Percentiles rank a stretch among this genome's conserved stretches.
Evolutionary conservation across 2,113 vertebrate genomes (phyloP).

Genomic region (Atherinomorus stipes): DNA sequence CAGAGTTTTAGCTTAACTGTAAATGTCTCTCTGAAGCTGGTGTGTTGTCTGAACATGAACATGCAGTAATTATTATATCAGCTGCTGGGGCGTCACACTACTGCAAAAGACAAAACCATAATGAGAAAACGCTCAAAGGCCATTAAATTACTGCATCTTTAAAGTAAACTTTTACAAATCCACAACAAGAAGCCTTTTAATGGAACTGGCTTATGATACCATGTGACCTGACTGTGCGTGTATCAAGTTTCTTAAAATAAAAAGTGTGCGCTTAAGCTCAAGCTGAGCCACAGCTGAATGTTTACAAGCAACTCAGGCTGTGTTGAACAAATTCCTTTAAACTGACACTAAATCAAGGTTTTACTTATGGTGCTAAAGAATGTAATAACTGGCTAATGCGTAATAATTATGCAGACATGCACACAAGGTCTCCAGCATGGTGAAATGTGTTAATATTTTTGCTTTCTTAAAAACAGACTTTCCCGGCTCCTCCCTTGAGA

Average conservation of each 20-base stretch:
- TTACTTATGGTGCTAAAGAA: not conserved
- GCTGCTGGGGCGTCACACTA: not conserved
- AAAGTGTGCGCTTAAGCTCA: not conserved
- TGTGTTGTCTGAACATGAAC: not conserved
- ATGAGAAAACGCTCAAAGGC: not conserved
- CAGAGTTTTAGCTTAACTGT: too few species aligned
- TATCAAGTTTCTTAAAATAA: not conserved
- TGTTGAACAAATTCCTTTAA: not conserved
- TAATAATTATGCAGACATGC: too few species aligned
- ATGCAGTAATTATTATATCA: not conserved
- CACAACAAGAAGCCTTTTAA: slow-evolving; percentile 35
- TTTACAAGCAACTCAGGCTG: not conserved
- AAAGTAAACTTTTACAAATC: not conserved
- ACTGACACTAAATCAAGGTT: not conserved
- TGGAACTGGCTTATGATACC: slow-evolving; percentile 20
- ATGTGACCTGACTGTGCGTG: slow-evolving; percentile 28
- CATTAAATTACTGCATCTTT: not conserved
- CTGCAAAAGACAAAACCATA: not conserved
- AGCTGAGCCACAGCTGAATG: not conserved
- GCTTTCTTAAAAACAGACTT: not conserved
- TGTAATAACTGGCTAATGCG: too few species aligned
- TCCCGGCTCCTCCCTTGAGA: not conserved
- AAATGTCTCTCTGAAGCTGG: not conserved
- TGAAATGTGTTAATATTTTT: too few species aligned
- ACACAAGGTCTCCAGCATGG: too few species aligned